Evolutionary conservation across 2,888 invertebrate species (phyloP).

Genomic region (Cordilura impudica): DNA sequence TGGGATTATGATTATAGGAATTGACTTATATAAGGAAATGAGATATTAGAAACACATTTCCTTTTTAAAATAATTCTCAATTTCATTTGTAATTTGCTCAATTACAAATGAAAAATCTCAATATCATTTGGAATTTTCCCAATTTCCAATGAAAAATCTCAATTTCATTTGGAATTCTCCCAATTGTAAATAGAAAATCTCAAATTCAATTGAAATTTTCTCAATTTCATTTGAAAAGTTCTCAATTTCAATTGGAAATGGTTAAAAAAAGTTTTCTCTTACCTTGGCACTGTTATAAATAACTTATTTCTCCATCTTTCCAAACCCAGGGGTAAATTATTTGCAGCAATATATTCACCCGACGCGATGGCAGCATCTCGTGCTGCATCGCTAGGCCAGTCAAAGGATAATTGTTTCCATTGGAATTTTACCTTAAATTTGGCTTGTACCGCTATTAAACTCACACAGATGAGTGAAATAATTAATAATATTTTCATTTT

Average conservation of each 20-base stretch:
- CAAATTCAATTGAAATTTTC: too few relatives aligned
- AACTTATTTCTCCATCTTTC: slow-evolving; percentile 85
- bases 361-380: slow-evolving; percentile 81
- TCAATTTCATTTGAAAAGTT: too few relatives aligned
- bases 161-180: too few relatives aligned
- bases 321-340: slow-evolving; percentile 85
- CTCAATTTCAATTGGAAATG: too few relatives aligned
- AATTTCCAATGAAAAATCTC: too few relatives aligned
- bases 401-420: slow-evolving; percentile 84
- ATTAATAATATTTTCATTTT: slow-evolving; percentile 10
- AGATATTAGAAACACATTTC: not conserved
- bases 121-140: too few relatives aligned
- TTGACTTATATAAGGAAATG: slow-evolving; percentile 19
- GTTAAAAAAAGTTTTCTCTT: too few relatives aligned
- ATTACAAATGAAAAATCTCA: too few relatives aligned
- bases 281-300: too few relatives aligned
- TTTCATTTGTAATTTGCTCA: slow-evolving; percentile 79
- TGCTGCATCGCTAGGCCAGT: slow-evolving; percentile 82
- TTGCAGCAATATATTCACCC: slow-evolving; percentile 81
- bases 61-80: slow-evolving; percentile 21
- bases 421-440: slow-evolving; percentile 82
- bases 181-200: too few relatives aligned
- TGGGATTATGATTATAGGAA: too few relatives aligned
- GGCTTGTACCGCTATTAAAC: slow-evolving; percentile 68
- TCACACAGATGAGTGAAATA: not conserved